These are phyloP conservation scores for Bombus terrestris DNA, from an alignment of 1,140 invertebrate species.

Conservation along the genomic window DNA sequence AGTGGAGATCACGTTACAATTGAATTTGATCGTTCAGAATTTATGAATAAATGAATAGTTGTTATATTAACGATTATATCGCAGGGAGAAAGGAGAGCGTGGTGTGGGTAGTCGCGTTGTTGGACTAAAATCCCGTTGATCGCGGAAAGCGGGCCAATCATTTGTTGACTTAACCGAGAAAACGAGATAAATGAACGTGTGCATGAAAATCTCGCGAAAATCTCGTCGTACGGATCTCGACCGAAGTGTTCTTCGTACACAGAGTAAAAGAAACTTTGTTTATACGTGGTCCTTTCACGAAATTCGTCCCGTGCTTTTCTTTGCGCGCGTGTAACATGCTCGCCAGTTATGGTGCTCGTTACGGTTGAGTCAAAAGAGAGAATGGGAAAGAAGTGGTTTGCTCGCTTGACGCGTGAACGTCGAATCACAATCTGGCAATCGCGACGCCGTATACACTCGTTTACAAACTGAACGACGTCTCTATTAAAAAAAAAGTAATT, in stretches of 20 bases:
- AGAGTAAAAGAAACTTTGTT: background rate
- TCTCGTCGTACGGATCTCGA: background rate
- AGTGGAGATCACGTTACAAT: conserved; percentile 80
- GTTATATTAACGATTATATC: conserved; percentile 81
- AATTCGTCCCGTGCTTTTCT: background rate
- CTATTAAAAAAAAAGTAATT: conserved; percentile 69
- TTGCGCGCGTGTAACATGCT: too few relatives aligned
- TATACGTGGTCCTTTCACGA: background rate
- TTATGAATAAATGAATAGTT: conserved; percentile 82
- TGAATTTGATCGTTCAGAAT: conserved; percentile 83
- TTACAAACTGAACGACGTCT: conserved; percentile 70
- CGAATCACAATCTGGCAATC: conserved; percentile 42
- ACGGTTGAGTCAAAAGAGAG: background rate
- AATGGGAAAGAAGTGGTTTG: conserved; percentile 7
- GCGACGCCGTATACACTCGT: conserved; percentile 58
- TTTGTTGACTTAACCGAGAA: conserved; percentile 27
- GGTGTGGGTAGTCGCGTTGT: conserved; percentile 53
- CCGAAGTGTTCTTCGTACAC: too few relatives aligned
- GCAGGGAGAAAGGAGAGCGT: conserved; percentile 61
- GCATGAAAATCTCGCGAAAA: background rate
- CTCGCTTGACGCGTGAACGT: conserved; percentile 43
- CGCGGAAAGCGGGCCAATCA: conserved; percentile 1
- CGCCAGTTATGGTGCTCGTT: background rate
- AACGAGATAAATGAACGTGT: background rate
- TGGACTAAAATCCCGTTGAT: conserved; percentile 30